Percentiles rank a stretch among this genome's conserved stretches.
phyloP scores from a whole-genome alignment of 2,797 vertebrate species.

The Crocodylus rhombifer region DNA sequence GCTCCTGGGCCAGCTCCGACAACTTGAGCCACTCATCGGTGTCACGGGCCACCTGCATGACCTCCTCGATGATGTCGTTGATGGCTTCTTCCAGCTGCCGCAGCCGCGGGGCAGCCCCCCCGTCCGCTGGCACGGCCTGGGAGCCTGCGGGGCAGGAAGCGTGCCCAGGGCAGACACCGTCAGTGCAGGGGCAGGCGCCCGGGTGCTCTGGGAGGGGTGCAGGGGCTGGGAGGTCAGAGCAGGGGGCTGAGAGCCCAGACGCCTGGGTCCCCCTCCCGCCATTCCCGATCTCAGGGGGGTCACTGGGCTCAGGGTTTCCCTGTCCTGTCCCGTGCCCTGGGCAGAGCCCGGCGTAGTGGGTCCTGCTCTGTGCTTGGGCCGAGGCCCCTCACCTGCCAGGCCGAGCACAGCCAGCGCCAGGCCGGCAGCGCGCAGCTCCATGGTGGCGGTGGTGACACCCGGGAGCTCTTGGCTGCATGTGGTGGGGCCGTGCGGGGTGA shows the following conservation, averaged over 20 bases:
- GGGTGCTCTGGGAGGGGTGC: no score
- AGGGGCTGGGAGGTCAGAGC: no score
- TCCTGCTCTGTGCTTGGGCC: no score
- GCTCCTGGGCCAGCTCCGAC: background rate
- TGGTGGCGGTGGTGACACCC: background rate
- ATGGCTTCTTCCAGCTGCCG: background rate
- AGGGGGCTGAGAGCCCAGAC: no score
- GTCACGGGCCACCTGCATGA: no score
- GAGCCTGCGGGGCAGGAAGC: background rate
- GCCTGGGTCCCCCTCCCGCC: no score
- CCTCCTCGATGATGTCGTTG: accelerated
- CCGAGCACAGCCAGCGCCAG: background rate
- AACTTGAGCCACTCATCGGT: background rate
- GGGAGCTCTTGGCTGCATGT: background rate
- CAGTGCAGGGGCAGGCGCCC: background rate
- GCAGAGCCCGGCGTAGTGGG: no score
- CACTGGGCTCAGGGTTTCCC: no score
- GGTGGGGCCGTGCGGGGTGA: no score
- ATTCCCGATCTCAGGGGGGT: no score
- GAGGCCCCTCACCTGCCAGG: background rate
- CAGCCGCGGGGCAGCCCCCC: background rate
- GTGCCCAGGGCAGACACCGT: background rate
- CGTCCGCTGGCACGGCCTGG: background rate
- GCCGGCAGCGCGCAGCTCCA: background rate
- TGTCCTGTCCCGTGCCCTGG: no score